Percentiles rank a stretch among this genome's conserved stretches.
Evolutionary conservation across 2,113 vertebrate species (phyloP).

Genomic region (Bos javanicus): DNA sequence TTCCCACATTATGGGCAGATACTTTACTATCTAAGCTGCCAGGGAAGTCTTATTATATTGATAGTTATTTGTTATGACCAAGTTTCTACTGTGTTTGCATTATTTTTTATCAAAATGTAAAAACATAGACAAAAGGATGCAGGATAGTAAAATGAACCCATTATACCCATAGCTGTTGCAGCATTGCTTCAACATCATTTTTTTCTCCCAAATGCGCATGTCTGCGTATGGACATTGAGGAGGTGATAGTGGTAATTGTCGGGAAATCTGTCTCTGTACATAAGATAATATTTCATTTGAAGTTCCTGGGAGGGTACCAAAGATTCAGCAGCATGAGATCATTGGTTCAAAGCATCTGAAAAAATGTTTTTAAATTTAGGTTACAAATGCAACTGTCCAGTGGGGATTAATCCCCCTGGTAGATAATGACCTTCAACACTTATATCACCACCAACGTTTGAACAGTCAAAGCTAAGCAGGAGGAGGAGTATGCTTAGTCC

Average conservation of each 20-base stretch:
- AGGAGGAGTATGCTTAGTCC: neutral
- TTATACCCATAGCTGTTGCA: neutral
- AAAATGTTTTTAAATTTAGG: slow-evolving; percentile 52
- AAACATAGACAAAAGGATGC: neutral
- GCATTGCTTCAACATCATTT: neutral
- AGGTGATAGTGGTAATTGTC: accelerated
- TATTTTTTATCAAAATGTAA: neutral
- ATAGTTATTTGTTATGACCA: neutral
- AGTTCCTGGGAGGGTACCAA: neutral
- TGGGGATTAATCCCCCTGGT: neutral
- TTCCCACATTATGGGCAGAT: neutral
- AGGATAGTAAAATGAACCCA: neutral
- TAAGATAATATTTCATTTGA: neutral
- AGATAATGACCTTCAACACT: neutral
- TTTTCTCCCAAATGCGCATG: accelerated
- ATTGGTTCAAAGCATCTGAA: slow-evolving; percentile 39
- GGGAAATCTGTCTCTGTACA: neutral
- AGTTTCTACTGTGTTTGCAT: neutral
- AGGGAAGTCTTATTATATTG: neutral
- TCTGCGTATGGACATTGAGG: neutral
- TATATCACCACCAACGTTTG: neutral
- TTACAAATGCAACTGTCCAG: neutral
- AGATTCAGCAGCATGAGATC: neutral
- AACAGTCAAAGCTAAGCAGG: neutral
- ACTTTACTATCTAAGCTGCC: neutral